These are phyloP conservation scores for Jacana jacana DNA, from an alignment of 2,113 vertebrate species.

Conservation along the genomic window DNA sequence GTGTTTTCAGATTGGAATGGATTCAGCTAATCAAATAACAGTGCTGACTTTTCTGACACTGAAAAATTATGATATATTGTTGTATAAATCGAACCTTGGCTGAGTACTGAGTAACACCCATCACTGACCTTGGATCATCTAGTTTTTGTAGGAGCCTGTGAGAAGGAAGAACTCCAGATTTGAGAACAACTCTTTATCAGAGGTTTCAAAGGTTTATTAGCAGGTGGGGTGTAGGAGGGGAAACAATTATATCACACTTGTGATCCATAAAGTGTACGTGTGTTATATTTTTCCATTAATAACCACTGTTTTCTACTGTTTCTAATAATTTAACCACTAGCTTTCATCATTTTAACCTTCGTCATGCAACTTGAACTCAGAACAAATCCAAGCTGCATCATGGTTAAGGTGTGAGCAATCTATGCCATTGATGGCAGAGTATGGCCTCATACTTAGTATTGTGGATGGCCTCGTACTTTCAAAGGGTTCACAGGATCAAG, in stretches of 20 bases:
- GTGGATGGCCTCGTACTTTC: not conserved
- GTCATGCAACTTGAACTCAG: not conserved
- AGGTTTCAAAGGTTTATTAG: not conserved
- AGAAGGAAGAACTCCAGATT: not conserved
- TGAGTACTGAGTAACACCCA: not conserved
- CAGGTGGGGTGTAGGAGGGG: not conserved
- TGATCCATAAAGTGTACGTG: not conserved
- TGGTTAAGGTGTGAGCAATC: not conserved
- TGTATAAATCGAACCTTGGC: not conserved
- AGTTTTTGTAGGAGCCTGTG: not conserved
- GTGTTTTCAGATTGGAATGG: conserved; percentile 27
- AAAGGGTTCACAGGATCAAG: not conserved
- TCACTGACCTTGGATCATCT: conserved; percentile 25
- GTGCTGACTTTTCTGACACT: conserved; percentile 23
- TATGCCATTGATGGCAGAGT: not conserved
- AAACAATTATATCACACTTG: not conserved
- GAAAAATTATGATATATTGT: conserved; percentile 48
- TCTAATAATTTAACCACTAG: not conserved
- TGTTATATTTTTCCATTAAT: not conserved
- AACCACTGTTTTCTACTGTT: not conserved
- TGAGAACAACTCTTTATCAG: not conserved
- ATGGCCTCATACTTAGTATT: no score
- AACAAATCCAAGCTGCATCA: not conserved
- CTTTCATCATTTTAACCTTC: not conserved
- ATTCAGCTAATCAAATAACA: conserved; percentile 38